These are phyloP conservation scores for Gobius niger DNA, from an alignment of 2,113 vertebrate species.

Conservation along the genomic window DNA sequence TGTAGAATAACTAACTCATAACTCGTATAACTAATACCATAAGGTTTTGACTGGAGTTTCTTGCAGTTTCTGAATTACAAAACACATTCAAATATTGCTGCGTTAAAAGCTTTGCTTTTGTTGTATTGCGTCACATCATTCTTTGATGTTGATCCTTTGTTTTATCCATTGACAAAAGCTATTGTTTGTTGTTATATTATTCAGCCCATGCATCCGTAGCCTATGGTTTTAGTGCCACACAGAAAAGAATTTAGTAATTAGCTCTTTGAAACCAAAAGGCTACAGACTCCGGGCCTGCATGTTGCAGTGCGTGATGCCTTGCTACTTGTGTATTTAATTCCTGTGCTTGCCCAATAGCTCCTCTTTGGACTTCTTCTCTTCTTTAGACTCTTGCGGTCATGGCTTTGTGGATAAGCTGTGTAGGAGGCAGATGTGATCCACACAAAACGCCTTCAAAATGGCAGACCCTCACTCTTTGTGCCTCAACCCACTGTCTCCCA, in stretches of 20 bases:
- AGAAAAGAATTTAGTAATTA: too few relatives aligned
- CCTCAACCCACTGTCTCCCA: slow-evolving; percentile 32
- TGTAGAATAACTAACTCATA: too few relatives aligned
- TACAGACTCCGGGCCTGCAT: not conserved
- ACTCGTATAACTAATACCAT: too few relatives aligned
- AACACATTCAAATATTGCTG: too few relatives aligned
- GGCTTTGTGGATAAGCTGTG: slow-evolving; percentile 17
- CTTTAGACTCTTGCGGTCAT: not conserved
- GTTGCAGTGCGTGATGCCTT: not conserved
- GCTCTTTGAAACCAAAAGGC: too few relatives aligned
- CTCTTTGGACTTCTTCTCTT: not conserved
- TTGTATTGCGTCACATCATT: not conserved
- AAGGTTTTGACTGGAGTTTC: not conserved
- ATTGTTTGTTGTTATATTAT: not conserved
- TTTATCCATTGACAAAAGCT: not conserved
- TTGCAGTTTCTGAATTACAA: not conserved
- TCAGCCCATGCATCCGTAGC: too few relatives aligned
- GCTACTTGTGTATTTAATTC: not conserved
- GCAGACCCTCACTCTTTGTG: slow-evolving; percentile 6
- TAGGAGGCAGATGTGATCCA: slow-evolving; percentile 31
- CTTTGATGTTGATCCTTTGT: not conserved
- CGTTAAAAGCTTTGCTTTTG: not conserved
- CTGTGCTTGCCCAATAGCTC: not conserved
- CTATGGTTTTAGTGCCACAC: too few relatives aligned
- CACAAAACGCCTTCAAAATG: slow-evolving; percentile 11